Evolutionary conservation across 2,113 vertebrate genomes (phyloP).

Genomic region (Theropithecus gelada): DNA sequence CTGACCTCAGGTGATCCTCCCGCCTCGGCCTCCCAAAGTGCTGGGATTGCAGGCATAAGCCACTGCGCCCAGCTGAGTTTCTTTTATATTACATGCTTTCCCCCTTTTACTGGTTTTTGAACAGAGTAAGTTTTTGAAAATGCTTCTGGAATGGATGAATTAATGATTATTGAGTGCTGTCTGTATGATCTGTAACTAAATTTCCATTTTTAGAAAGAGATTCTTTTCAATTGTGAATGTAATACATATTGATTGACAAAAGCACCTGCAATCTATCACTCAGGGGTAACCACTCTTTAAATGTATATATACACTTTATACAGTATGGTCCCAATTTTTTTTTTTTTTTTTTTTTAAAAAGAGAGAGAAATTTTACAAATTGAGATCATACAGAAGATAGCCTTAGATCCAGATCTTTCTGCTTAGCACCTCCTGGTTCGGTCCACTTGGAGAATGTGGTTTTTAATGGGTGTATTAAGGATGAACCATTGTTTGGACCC

Average conservation of each 20-base stretch:
- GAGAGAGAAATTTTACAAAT: background rate
- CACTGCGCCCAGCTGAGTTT: background rate
- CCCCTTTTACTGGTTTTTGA: background rate
- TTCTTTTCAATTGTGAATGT: background rate
- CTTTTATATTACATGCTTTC: background rate
- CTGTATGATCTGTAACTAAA: background rate
- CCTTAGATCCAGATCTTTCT: background rate
- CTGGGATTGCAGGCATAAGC: too few relatives aligned
- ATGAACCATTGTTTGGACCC: background rate
- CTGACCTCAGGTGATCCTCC: too few relatives aligned
- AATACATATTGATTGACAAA: background rate
- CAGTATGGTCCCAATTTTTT: background rate
- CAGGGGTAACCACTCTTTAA: background rate
- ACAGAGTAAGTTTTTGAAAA: conserved; percentile 18
- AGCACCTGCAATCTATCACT: background rate
- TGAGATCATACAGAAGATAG: background rate
- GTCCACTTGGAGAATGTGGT: background rate
- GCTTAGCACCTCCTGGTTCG: background rate
- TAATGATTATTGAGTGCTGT: background rate
- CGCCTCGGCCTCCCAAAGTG: too few relatives aligned
- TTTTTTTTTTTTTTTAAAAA: too few relatives aligned
- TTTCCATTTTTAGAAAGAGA: conserved; percentile 2
- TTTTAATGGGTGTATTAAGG: background rate
- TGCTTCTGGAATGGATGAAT: background rate
- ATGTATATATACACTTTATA: background rate